Percentiles rank a stretch among this genome's conserved stretches.
phyloP scores from a whole-genome alignment of 2,797 vertebrate species.

The Pseudopleuronectes americanus region DNA sequence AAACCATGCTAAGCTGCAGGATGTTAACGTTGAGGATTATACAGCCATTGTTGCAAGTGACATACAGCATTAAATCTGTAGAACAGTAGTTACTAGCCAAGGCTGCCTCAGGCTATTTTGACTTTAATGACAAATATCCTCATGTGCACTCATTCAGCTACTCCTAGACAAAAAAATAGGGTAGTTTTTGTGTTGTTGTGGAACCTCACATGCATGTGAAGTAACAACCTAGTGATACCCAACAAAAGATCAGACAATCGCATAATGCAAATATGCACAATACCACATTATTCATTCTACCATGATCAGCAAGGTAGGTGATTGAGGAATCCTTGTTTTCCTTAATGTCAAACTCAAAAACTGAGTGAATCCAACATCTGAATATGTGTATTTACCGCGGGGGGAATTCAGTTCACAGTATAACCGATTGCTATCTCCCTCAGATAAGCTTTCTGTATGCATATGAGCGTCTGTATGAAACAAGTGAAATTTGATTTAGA shows the following conservation, averaged over 20 bases:
- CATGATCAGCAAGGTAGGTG: no score
- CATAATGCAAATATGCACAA: neutral
- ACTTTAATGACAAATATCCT: neutral
- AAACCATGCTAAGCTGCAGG: neutral
- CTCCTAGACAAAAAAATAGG: neutral
- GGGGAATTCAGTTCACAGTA: conserved; percentile 4
- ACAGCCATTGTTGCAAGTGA: neutral
- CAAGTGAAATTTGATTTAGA: conserved; percentile 32
- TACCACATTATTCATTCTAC: neutral
- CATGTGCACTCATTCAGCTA: neutral
- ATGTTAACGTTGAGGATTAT: neutral
- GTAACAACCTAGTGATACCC: neutral
- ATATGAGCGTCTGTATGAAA: conserved; percentile 42
- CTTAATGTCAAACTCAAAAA: neutral
- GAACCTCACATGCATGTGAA: neutral
- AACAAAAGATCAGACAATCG: neutral
- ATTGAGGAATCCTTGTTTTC: no score
- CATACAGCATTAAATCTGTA: neutral
- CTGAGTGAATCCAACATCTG: neutral
- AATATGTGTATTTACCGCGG: neutral
- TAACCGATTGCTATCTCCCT: neutral
- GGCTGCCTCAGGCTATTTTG: neutral
- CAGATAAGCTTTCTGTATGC: conserved; percentile 14
- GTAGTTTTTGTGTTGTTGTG: no score
- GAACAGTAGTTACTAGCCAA: neutral